Percentiles rank a stretch among this genome's conserved stretches.
Conservation (phyloP, 2,888 invertebrate genomes). For the Scelioninae gen. 2 region DNA sequence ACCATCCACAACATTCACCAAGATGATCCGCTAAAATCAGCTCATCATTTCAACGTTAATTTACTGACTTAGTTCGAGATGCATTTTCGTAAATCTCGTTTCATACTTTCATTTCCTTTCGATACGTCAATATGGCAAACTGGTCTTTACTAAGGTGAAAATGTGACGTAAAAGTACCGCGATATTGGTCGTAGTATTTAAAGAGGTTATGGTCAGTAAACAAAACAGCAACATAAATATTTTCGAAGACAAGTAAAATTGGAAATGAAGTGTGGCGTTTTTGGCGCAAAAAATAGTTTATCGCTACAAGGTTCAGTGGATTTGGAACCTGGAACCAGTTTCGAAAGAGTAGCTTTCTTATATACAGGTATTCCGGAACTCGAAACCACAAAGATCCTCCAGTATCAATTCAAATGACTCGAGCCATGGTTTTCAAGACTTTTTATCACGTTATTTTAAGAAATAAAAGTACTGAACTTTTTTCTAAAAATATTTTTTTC, state of each 20-base stretch:
- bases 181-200: too few relatives aligned
- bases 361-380: slow-evolving; percentile 43
- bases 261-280: too few relatives aligned
- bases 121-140: background rate
- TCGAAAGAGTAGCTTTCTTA: slow-evolving; percentile 26
- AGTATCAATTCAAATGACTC: slow-evolving; percentile 24
- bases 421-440: slow-evolving; percentile 24
- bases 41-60: slow-evolving; percentile 28
- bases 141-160: background rate
- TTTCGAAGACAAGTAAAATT: too few relatives aligned
- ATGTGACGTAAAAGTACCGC: too few relatives aligned
- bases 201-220: too few relatives aligned
- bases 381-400: slow-evolving; percentile 32
- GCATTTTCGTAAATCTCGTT: slow-evolving; percentile 11
- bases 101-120: slow-evolving; percentile 29
- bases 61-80: slow-evolving; percentile 6
- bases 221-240: too few relatives aligned
- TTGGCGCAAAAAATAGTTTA: slow-evolving; percentile 5
- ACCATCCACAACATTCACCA: too few relatives aligned
- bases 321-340: slow-evolving; percentile 34
- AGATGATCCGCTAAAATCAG: slow-evolving; percentile 26
- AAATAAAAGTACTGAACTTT: too few relatives aligned
- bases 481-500: too few relatives aligned
- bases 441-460: background rate
- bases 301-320: slow-evolving; percentile 36